Conservation (phyloP, 2,797 vertebrate genomes). For the Sebastes kiyomatsui region DNA sequence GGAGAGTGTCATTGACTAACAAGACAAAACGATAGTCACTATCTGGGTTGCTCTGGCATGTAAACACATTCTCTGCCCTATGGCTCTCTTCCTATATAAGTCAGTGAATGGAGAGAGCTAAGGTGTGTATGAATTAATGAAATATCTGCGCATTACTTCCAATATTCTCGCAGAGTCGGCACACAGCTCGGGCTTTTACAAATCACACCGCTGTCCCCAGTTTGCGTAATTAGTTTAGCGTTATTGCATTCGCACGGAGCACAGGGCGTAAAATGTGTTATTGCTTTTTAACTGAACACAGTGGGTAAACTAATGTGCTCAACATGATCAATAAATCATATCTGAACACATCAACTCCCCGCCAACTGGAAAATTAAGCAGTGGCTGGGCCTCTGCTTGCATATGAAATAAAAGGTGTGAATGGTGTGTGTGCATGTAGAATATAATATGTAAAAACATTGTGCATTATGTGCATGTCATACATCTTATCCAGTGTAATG, state of each 20-base stretch:
- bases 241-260: slow-evolving; percentile 77
- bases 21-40: not conserved
- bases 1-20: not conserved
- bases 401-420: slow-evolving; percentile 40
- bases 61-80: slow-evolving; percentile 19
- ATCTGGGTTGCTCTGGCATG: not conserved
- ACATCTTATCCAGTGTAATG: not conserved
- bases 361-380: slow-evolving; percentile 76
- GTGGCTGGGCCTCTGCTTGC: slow-evolving; percentile 31
- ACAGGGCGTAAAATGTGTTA: slow-evolving; percentile 76
- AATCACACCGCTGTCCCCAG: slow-evolving; percentile 67
- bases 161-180: slow-evolving; percentile 39
- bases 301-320: slow-evolving; percentile 77
- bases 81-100: slow-evolving; percentile 32
- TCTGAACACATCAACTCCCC: slow-evolving; percentile 78
- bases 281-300: slow-evolving; percentile 82
- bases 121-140: slow-evolving; percentile 61
- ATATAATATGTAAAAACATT: not conserved
- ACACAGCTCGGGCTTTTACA: slow-evolving; percentile 52
- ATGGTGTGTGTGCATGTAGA: not conserved
- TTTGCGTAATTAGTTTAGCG: slow-evolving; percentile 78
- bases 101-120: slow-evolving; percentile 29
- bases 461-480: not conserved
- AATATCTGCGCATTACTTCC: slow-evolving; percentile 52
- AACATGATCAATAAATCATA: slow-evolving; percentile 81